Conservation (phyloP, 2,797 vertebrate genomes). For the Microchirus variegatus region DNA sequence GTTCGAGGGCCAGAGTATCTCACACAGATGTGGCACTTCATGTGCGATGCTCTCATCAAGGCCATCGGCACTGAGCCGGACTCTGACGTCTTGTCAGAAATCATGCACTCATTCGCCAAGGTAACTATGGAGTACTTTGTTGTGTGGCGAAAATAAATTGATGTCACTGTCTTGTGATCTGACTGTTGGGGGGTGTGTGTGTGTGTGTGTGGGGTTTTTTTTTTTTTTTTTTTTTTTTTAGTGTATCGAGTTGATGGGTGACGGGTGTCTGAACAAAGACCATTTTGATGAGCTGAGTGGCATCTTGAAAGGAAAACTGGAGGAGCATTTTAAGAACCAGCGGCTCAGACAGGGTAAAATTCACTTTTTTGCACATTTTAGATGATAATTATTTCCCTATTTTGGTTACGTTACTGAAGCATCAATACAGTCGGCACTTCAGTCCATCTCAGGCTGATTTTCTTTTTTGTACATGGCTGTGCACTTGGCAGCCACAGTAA, state of each 20-base stretch:
- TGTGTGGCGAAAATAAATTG: background rate
- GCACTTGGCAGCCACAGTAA: too few relatives aligned
- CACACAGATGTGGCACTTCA: constrained; percentile 99
- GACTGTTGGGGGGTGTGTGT: background rate
- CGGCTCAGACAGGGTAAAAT: constrained; percentile 90
- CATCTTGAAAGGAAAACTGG: constrained; percentile 95
- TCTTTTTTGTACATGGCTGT: too few relatives aligned
- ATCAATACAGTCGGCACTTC: too few relatives aligned
- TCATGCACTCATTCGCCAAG: constrained; percentile 99
- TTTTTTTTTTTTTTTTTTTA: constrained; percentile 44
- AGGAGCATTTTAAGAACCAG: constrained; percentile 99
- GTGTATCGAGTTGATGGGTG: constrained; percentile 98
- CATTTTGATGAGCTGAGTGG: constrained; percentile 97
- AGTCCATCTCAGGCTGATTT: too few relatives aligned
- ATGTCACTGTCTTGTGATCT: background rate
- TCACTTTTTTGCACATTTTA: background rate
- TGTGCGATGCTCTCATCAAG: constrained; percentile 98
- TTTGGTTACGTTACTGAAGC: too few relatives aligned
- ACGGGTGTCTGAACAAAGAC: constrained; percentile 95
- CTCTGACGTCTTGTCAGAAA: constrained; percentile 96
- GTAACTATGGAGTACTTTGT: constrained; percentile 64
- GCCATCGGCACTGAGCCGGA: constrained; percentile 97
- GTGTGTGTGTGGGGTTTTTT: background rate
- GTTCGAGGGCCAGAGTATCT: constrained; percentile 96
- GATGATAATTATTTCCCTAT: too few relatives aligned